These are phyloP conservation scores for Zaprionus camerounensis DNA, from an alignment of 1,140 invertebrate species.

Conservation along the genomic window DNA sequence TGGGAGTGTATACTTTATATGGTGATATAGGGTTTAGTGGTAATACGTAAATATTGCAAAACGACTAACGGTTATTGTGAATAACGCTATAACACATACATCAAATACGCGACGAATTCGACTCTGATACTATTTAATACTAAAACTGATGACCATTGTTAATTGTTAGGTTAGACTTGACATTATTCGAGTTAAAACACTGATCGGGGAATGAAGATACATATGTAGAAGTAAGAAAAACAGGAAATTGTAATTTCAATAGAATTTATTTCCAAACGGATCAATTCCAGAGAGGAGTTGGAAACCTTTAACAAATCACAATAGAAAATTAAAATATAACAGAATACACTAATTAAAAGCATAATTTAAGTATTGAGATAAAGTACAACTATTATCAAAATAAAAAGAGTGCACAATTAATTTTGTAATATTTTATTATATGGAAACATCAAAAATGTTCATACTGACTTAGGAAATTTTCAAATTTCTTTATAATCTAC, in stretches of 20 bases:
- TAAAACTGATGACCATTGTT: constrained; percentile 17
- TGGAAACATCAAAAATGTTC: no score
- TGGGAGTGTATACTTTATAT: constrained; percentile 24
- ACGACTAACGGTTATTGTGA: constrained; percentile 64
- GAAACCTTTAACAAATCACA: neutral
- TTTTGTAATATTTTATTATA: no score
- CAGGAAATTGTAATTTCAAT: neutral
- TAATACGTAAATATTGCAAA: constrained; percentile 73
- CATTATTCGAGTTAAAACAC: neutral
- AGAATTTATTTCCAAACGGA: constrained; percentile 7
- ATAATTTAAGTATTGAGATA: neutral
- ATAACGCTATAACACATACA: constrained; percentile 59
- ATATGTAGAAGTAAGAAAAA: neutral
- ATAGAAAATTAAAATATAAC: neutral
- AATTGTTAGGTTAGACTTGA: neutral
- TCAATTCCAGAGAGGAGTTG: neutral
- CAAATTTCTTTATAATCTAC: no score
- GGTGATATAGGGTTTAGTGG: constrained; percentile 53
- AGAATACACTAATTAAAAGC: neutral
- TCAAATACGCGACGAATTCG: constrained; percentile 27
- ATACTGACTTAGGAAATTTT: no score
- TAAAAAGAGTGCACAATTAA: no score
- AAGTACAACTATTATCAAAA: no score
- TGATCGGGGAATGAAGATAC: neutral
- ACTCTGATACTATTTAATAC: neutral